Evolutionary conservation across 2,888 invertebrate species (phyloP), one percentile per base, ranked within the genome.

Genomic region (Platycheirus rosarum): DNA sequence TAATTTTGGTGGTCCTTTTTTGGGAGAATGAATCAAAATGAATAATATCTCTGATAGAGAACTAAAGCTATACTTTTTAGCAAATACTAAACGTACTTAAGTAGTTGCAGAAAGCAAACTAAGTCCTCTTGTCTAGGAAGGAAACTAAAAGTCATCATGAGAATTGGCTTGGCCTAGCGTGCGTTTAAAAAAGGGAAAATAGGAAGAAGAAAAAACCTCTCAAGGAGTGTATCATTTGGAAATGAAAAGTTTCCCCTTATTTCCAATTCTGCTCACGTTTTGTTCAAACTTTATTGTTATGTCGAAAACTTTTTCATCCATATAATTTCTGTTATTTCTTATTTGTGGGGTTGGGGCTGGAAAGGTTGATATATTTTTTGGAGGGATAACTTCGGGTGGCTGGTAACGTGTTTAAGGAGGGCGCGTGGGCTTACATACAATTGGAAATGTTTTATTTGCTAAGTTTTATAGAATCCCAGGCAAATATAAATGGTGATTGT

Each of bases 241-340:
- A 84, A 74, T 78, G 71, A 73, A 84, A 84, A 84, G 68, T 84
- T 78, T 84, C 11, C 60, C 73, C 63, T 65, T 74, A 84, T 84
- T 78, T 78, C 69, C 78, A 78, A 84, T 84, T 84, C 78, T 35
- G 65, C 84, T 84, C 84, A 84, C 84, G 84, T 84, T 84, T 84
- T 84, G 84, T 74, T 73, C 73, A 78, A 84, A 84, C 84, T 84
- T 84, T 84, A 78, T 78, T 84, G 78, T 84, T 78, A 78, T 84
- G 84, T 84, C 78, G 73, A 74, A 84, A 84, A 84, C 68, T 84
- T 84, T 82, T 84, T 78, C 78, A 84, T 84, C 84, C 84, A 74
- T 74, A 78, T 84, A 84, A 82, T 82, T 82, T 82, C 82, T 76
- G 82, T 82, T 77, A 82, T 82, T 82, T 68, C 48, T 82, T 82